Base-by-base conservation (phyloP, 2,888 invertebrate species). In the Anthophora plumipes region DNA sequence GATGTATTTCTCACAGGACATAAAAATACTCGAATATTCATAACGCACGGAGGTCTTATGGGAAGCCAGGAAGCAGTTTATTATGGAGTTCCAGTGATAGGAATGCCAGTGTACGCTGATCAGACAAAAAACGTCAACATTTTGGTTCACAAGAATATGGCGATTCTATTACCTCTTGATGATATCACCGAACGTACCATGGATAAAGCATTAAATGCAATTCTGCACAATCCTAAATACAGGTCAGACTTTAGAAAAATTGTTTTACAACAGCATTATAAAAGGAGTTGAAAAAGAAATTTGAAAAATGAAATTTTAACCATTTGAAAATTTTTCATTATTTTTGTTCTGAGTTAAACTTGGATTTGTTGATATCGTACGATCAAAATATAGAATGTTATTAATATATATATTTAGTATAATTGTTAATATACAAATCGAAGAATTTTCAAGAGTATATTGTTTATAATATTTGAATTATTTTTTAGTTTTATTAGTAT, bases 21-120 rank as follows among this genome's bases (percentile, higher is more conserved):
- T 74, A 91, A 90, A 8, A 93, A 94, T 55, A 91, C 92, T 0
- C 89, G 89, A 55, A 92, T 92, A 9, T 94, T 90, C 25, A 83
- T 90, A 39, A 89, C 89, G 0, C 91, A 91, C 41, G 90, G 90
- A 0, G 91, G 90, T 0, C 68, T 90, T 0, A 84, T 89, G 86
- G 88, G 90, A 12, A 77, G 84, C 14, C 81, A 86, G 55, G 91
- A 91, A 82, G 89, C 90, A n/a, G 39, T 89, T 43, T 59, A 89
- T 12, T 74, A 60, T 20, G 90, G 81, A 0, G 82, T 91, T 20
- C 90, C 91, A 0, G 77, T 89, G 82, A 88, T 91, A 22, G 89
- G 88, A 31, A 74, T 91, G 7, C 90, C 91, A 3, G 11, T 91
- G 7, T 90, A 89, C 67, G 82, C 59, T 0, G 91, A 91, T 77